Evolutionary conservation across 2,888 invertebrate species (phyloP).

Genomic region (Callinectes sapidus): DNA sequence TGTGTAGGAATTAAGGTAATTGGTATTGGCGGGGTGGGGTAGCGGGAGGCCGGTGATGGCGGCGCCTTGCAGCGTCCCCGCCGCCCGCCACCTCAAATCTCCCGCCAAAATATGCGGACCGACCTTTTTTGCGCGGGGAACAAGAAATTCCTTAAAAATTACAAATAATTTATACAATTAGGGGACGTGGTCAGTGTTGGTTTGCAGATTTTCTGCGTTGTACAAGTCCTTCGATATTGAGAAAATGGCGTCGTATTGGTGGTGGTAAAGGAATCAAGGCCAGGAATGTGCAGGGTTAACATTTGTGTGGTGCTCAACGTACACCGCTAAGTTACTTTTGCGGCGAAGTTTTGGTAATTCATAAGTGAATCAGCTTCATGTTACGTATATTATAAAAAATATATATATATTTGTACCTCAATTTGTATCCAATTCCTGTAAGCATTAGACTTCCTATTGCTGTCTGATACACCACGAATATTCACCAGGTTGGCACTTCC

Average conservation of each 20-base stretch:
- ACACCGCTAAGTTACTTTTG: background rate
- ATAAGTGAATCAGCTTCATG: too few species aligned
- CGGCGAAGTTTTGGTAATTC: background rate
- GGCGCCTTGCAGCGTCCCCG: background rate
- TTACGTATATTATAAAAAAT: too few species aligned
- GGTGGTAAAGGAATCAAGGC: background rate
- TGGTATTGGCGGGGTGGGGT: background rate
- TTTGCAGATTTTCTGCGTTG: background rate
- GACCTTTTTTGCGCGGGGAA: conserved; percentile 46
- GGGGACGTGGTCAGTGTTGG: background rate
- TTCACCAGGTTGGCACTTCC: too few species aligned
- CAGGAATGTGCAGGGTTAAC: background rate
- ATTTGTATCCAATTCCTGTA: too few species aligned
- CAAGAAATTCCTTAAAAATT: conserved; percentile 11
- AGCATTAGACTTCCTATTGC: too few species aligned
- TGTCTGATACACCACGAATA: too few species aligned
- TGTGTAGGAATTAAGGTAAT: background rate
- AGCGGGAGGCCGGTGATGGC: conserved; percentile 56
- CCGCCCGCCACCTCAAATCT: conserved; percentile 45
- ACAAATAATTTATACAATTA: background rate
- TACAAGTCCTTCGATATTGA: background rate
- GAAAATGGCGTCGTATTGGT: conserved; percentile 17
- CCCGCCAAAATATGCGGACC: conserved; percentile 55
- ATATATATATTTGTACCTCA: too few species aligned
- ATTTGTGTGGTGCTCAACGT: background rate